These are phyloP conservation scores for Hydrotaea cyrtoneurina DNA, from an alignment of 2,888 invertebrate genomes.

Conservation along the genomic window DNA sequence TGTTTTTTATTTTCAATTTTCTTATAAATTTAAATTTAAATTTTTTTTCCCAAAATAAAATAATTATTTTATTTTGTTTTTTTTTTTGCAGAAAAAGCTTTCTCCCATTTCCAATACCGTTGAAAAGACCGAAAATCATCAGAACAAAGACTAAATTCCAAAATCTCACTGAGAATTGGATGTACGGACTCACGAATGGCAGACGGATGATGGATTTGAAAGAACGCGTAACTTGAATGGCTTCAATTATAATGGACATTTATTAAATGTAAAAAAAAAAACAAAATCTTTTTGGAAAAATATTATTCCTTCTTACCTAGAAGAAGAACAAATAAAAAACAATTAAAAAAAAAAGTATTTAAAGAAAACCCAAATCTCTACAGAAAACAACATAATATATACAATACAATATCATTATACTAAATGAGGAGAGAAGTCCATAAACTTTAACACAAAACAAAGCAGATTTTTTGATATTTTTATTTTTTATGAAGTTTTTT, in stretches of 20 bases:
- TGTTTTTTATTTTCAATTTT: no score
- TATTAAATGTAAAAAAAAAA: constrained; percentile 44
- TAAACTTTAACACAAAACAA: constrained; percentile 69
- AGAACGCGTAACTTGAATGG: constrained; percentile 35
- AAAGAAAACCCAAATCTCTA: constrained; percentile 19
- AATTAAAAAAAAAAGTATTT: constrained; percentile 40
- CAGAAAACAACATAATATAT: constrained; percentile 39
- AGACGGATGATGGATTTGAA: constrained; percentile 13
- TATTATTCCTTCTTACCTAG: constrained; percentile 20
- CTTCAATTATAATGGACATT: constrained; percentile 49
- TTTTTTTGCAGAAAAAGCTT: constrained; percentile 46
- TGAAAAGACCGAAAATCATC: constrained; percentile 52
- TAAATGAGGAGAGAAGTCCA: constrained; percentile 53
- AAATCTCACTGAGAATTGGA: background rate
- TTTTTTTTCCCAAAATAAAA: background rate
- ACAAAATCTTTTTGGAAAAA: constrained; percentile 43
- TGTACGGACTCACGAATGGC: background rate
- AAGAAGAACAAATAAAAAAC: background rate
- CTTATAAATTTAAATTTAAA: no score
- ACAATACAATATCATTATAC: constrained; percentile 23
- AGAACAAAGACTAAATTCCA: constrained; percentile 64
- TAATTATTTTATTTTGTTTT: background rate
- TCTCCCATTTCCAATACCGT: constrained; percentile 48
- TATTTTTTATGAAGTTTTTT: constrained; percentile 20
- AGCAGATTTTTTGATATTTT: constrained; percentile 18